These are phyloP conservation scores for Bradypodion pumilum DNA, from an alignment of 2,797 vertebrate genomes.

Conservation along the genomic window DNA sequence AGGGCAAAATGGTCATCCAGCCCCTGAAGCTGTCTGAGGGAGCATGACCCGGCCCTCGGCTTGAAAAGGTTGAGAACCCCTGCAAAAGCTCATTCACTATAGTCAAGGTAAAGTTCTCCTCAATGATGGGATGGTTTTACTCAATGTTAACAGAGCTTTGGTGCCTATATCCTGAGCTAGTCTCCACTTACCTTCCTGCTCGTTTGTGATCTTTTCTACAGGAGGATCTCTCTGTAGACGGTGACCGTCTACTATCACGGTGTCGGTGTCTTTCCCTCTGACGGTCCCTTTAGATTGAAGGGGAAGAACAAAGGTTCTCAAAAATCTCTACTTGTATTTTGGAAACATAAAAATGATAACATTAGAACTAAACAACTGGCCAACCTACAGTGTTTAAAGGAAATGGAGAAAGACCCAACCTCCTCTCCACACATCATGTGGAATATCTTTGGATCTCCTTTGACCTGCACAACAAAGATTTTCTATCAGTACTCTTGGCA, in stretches of 20 bases:
- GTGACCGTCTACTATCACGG: constrained; percentile 86
- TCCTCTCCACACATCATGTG: background rate
- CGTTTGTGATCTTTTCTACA: constrained; percentile 87
- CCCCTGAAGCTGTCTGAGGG: no score
- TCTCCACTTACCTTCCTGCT: constrained; percentile 81
- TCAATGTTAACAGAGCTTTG: no score
- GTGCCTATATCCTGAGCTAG: no score
- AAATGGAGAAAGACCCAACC: no score
- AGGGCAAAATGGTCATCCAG: no score
- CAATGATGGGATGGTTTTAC: background rate
- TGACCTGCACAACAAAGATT: background rate
- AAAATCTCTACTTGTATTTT: background rate
- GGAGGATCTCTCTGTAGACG: constrained; percentile 83
- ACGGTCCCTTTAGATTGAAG: constrained; percentile 69
- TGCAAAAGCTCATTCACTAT: no score
- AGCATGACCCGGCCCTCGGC: no score
- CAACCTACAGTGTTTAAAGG: background rate
- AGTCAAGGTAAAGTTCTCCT: no score
- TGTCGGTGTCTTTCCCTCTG: constrained; percentile 89
- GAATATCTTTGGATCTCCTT: background rate
- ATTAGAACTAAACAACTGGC: background rate
- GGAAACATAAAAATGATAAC: background rate
- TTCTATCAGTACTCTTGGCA: background rate
- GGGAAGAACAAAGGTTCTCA: constrained; percentile 48
- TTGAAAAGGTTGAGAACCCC: no score